Evolutionary conservation across 1,140 invertebrate genomes (phyloP), one percentile per base, ranked within the genome.

Genomic region (Brachystomella parvula): DNA sequence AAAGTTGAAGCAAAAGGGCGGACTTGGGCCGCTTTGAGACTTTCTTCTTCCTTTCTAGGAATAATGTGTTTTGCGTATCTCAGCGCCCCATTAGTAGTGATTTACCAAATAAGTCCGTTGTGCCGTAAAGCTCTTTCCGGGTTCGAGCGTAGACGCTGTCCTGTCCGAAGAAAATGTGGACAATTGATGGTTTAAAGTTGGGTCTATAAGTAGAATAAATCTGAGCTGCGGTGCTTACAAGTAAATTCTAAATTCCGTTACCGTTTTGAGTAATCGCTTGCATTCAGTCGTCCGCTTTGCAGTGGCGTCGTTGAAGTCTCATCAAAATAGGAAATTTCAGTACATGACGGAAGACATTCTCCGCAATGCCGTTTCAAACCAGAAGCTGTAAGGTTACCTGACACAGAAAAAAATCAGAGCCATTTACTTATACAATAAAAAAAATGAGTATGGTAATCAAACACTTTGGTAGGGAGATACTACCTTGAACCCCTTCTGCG

Each of bases 101-200:
- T 21, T 64, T 67, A 68, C 66, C 61, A 28, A 70, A 39, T 28
- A 71, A 39, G 39, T 71, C 69, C 1, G 61, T 64, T 3, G 57
- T 35, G 12, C 65, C 59, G 59, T 63, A 67, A 3, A 71, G 49
- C 62, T 71, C 58, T 47, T 67, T 71, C 32, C 69, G 19, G 3
- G 65, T n/a, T 30, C 66, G 24, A n/a, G 69, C 63, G 29, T 71
- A 71, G 6, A 24, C 49, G 17, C 65, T 65, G 47, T 71, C 69
- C 28, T 53, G 47, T 3, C 60, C 60, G 3, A 65, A 65, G 56
- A 58, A 71, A 26, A 71, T 29, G 32, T 71, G 69, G 28, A 71
- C 65, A 17, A 71, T 68, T 0, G 69, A 71, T 21, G 65, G 47
- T 24, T 71, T 67, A 6, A 30, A 39, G 12, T 9, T 24, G 1